Evolutionary conservation across 2,888 invertebrate species (phyloP).

Genomic region (Xylocampa areola): DNA sequence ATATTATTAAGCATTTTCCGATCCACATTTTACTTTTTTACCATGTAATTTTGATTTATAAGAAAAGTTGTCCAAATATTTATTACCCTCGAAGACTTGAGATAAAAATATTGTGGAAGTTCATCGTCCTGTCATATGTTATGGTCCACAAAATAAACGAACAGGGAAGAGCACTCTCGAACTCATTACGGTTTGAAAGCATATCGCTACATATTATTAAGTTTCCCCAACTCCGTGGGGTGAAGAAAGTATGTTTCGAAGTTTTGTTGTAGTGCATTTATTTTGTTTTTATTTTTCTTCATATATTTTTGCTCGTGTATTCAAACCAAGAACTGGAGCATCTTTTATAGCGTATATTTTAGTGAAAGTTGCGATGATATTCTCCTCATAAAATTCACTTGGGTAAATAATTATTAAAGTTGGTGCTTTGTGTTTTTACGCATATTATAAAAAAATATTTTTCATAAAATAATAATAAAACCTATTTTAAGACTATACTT

Average conservation of each 20-base stretch:
- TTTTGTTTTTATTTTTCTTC: constrained; percentile 33
- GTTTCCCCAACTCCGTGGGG: constrained; percentile 47
- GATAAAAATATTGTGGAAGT: constrained; percentile 58
- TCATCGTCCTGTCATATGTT: constrained; percentile 53
- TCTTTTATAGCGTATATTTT: too few relatives aligned
- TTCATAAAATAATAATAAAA: too few relatives aligned
- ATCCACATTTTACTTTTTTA: constrained; percentile 1
- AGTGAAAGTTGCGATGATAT: too few relatives aligned
- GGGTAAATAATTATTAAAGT: too few relatives aligned
- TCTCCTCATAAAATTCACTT: too few relatives aligned
- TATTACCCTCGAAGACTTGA: constrained; percentile 29
- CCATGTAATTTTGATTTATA: constrained; percentile 37
- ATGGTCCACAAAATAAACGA: constrained; percentile 63
- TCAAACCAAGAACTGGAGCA: too few relatives aligned
- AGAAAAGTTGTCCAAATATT: constrained; percentile 30
- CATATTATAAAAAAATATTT: too few relatives aligned
- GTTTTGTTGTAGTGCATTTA: constrained; percentile 29
- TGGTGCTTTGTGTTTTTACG: too few relatives aligned
- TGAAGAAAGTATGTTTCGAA: constrained; percentile 45
- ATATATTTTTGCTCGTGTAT: too few relatives aligned
- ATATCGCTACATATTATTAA: constrained; percentile 66
- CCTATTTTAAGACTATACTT: too few relatives aligned
- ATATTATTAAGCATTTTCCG: too few relatives aligned
- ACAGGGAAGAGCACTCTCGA: constrained; percentile 71
- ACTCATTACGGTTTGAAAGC: constrained; percentile 72